These are phyloP conservation scores for Plutella xylostella DNA, from an alignment of 2,888 invertebrate species.

Conservation along the genomic window DNA sequence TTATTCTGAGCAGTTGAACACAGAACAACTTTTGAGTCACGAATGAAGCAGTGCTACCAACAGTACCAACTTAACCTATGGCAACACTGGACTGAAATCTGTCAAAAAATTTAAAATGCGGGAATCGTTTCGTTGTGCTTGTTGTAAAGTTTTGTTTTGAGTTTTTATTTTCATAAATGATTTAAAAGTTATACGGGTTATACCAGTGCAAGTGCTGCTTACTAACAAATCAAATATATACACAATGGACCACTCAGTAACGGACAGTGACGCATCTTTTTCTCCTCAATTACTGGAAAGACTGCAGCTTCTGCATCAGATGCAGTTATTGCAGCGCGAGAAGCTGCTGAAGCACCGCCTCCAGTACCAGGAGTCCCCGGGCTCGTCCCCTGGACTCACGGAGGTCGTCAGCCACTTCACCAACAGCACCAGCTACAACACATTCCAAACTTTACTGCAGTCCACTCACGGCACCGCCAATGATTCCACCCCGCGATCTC, in stretches of 20 bases:
- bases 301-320: constrained; percentile 47
- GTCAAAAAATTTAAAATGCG: neutral
- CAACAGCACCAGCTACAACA: constrained; percentile 53
- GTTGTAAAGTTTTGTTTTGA: too few species aligned
- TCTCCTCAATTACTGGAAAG: constrained; percentile 57
- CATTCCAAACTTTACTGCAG: constrained; percentile 50
- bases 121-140: too few species aligned
- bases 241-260: constrained; percentile 47
- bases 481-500: constrained; percentile 25
- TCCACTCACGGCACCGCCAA: constrained; percentile 31
- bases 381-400: constrained; percentile 42
- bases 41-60: too few species aligned
- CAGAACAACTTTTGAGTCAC: too few species aligned
- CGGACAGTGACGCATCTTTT: constrained; percentile 49
- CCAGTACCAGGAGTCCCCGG: constrained; percentile 41
- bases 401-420: constrained; percentile 59
- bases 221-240: too few species aligned
- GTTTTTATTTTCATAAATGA: too few species aligned
- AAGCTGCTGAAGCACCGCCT: constrained; percentile 54
- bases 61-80: too few species aligned
- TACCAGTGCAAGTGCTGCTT: too few species aligned
- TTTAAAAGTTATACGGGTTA: too few species aligned
- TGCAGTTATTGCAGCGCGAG: constrained; percentile 53
- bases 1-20: too few species aligned
- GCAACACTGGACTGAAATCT: too few species aligned